These are phyloP conservation scores for Tetrapedia diversipes DNA, from an alignment of 2,888 invertebrate genomes.

Conservation along the genomic window DNA sequence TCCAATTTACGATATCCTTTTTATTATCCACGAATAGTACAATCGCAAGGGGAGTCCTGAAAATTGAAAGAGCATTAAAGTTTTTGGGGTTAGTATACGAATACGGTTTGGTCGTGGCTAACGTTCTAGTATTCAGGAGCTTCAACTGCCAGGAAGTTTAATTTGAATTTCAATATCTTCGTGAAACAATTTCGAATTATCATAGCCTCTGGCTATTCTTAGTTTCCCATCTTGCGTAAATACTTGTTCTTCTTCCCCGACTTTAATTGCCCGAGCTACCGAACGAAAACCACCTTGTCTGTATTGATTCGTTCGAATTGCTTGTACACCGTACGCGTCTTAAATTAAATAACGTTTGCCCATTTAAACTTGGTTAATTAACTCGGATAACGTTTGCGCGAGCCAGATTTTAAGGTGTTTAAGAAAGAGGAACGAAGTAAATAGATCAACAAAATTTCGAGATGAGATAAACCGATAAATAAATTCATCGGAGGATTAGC, in stretches of 20 bases:
- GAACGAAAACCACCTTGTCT: slow-evolving; percentile 1
- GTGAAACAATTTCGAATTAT: slow-evolving; percentile 46
- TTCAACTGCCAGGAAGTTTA: slow-evolving; percentile 34
- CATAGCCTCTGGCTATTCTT: slow-evolving; percentile 29
- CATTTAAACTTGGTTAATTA: slow-evolving; percentile 5
- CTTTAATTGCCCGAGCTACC: slow-evolving; percentile 40
- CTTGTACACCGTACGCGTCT: not conserved
- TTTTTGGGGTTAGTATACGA: slow-evolving; percentile 18
- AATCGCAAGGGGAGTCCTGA: not conserved
- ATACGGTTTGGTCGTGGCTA: slow-evolving; percentile 11
- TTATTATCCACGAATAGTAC: not conserved
- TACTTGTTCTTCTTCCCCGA: slow-evolving; percentile 16
- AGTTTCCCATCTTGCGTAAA: slow-evolving; percentile 22
- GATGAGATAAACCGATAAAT: not conserved
- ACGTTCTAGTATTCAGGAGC: slow-evolving; percentile 4
- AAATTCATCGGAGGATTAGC: not conserved
- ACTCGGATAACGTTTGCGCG: not conserved
- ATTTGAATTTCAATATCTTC: slow-evolving; percentile 57
- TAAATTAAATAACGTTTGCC: not conserved
- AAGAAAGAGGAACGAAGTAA: too few species aligned
- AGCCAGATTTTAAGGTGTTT: not conserved
- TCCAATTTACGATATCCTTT: not conserved
- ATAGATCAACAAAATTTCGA: not conserved
- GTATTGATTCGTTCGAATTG: slow-evolving; percentile 19
- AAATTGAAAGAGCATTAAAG: not conserved